These are phyloP conservation scores for Eupithecia subfuscata DNA, from an alignment of 2,888 invertebrate species.

Conservation along the genomic window DNA sequence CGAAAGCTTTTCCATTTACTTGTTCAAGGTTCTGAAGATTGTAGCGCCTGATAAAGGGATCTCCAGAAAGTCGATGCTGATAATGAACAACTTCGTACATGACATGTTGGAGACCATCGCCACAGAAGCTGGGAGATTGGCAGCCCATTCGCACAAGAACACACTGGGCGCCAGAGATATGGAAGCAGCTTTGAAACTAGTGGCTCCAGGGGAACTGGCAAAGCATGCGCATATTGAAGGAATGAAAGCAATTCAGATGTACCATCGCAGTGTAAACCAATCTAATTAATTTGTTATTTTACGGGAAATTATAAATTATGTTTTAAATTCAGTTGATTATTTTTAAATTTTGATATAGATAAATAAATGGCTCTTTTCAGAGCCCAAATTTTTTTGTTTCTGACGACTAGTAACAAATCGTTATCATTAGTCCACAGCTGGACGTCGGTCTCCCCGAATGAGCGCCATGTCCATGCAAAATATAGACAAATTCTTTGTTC, in stretches of 20 bases:
- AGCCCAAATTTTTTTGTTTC: conserved; percentile 40
- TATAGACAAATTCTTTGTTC: too few species aligned
- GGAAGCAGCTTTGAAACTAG: conserved; percentile 86
- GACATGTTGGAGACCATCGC: conserved; percentile 90
- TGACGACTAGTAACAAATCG: not conserved
- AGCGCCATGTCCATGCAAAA: too few species aligned
- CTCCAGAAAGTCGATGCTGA: conserved; percentile 87
- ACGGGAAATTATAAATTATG: not conserved
- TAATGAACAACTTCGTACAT: conserved; percentile 90
- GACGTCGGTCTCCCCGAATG: too few species aligned
- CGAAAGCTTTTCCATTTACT: conserved; percentile 83
- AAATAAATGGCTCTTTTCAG: conserved; percentile 56
- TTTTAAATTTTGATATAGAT: conserved; percentile 19
- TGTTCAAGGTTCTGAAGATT: conserved; percentile 86
- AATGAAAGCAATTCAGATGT: conserved; percentile 80
- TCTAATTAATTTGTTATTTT: not conserved
- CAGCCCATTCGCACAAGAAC: conserved; percentile 85
- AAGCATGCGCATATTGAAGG: conserved; percentile 89
- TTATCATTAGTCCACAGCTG: too few species aligned
- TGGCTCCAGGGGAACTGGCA: conserved; percentile 89
- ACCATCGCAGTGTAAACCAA: conserved; percentile 57
- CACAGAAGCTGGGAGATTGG: conserved; percentile 85
- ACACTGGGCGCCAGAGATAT: conserved; percentile 89
- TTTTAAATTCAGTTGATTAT: conserved; percentile 17
- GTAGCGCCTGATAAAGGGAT: conserved; percentile 86